Evolutionary conservation across 1,140 invertebrate genomes (phyloP).

Genomic region (Heliconius nattereri): DNA sequence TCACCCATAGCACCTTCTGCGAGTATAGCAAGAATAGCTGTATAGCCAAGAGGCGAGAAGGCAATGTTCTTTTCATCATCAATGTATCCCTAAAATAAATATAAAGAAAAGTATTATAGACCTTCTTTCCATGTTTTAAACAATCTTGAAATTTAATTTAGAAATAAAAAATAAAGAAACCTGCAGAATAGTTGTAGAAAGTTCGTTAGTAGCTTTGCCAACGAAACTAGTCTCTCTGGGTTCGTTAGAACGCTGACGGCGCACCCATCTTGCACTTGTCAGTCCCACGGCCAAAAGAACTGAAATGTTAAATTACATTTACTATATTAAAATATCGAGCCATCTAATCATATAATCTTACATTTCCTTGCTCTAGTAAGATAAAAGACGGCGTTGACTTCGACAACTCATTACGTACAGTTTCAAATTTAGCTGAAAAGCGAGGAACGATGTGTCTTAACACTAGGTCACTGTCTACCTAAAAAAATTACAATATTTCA

Average conservation of each 20-base stretch:
- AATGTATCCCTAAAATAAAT: conserved; percentile 75
- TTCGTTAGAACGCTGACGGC: conserved; percentile 59
- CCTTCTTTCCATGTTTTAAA: not conserved
- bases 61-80: conserved; percentile 83
- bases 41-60: conserved; percentile 84
- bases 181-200: conserved; percentile 77
- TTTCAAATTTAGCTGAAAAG: no score
- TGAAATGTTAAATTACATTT: not conserved
- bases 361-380: no score
- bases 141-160: not conserved
- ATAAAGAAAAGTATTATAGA: not conserved
- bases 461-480: no score
- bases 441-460: no score
- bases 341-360: no score
- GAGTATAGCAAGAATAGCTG: conserved; percentile 82
- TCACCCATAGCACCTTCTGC: conserved; percentile 83
- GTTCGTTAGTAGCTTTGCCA: conserved; percentile 74
- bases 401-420: no score
- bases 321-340: no score
- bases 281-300: conserved; percentile 46
- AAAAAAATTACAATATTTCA: no score
- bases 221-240: conserved; percentile 68
- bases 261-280: conserved; percentile 62
- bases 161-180: conserved; percentile 43
- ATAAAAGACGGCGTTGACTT: no score